phyloP scores from a whole-genome alignment of 2,797 vertebrate species.

The Chiroxiphia lanceolata region DNA sequence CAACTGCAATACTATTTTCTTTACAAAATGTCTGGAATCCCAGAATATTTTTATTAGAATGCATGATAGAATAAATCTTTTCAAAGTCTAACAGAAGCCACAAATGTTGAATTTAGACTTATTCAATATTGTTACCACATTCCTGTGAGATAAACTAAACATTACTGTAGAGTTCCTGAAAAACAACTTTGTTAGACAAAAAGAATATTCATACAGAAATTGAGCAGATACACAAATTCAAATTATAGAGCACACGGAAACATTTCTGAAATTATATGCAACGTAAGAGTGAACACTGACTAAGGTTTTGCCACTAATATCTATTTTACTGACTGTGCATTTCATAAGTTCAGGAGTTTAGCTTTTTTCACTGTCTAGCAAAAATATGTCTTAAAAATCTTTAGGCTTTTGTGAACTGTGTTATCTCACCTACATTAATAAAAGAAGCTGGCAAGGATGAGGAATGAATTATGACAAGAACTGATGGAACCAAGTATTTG shows the following conservation, averaged over 20 bases:
- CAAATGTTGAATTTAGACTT: neutral
- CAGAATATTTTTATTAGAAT: neutral
- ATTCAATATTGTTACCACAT: neutral
- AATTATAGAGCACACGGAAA: neutral
- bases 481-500: neutral
- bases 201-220: neutral
- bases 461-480: slow-evolving; percentile 6
- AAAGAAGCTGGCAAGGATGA: neutral
- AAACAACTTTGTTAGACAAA: neutral
- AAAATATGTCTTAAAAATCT: neutral
- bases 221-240: neutral
- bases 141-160: neutral
- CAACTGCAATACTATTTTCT: neutral
- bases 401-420: neutral
- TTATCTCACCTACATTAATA: neutral
- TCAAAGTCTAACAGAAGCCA: neutral
- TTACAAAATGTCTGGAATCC: neutral
- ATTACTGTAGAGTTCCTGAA: neutral
- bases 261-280: neutral
- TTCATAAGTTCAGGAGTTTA: neutral
- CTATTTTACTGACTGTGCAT: neutral
- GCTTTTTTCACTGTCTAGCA: neutral
- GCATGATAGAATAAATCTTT: neutral
- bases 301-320: slow-evolving; percentile 2
- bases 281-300: neutral